phyloP scores from a whole-genome alignment of 2,888 invertebrate genomes.

The Dolichomitus sp. region DNA sequence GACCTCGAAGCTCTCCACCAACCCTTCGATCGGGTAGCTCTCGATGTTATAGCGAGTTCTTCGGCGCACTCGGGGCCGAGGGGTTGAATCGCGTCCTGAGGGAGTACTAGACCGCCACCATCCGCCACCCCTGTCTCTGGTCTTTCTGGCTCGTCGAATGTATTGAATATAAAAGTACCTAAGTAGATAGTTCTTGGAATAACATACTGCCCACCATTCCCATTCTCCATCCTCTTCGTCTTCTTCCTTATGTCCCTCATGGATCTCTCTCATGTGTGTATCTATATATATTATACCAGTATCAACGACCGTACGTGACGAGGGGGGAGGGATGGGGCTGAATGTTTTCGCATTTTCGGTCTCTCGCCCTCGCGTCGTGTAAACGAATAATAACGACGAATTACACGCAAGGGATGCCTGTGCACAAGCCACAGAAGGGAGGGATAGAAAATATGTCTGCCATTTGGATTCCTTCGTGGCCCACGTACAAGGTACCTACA shows the following conservation, averaged over 20 bases:
- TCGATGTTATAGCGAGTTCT: constrained; percentile 75
- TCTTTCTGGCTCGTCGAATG: constrained; percentile 76
- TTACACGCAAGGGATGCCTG: constrained; percentile 71
- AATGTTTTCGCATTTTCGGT: constrained; percentile 66
- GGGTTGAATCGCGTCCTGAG: constrained; percentile 74
- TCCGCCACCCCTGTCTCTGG: constrained; percentile 60
- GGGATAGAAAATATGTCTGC: constrained; percentile 75
- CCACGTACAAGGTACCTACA: constrained; percentile 22
- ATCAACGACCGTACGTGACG: constrained; percentile 53
- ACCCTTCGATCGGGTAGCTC: constrained; percentile 69
- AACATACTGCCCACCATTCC: constrained; percentile 76
- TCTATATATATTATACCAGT: constrained; percentile 30
- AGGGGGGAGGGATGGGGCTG: constrained; percentile 23
- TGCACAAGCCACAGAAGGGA: constrained; percentile 40
- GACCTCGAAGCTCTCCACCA: constrained; percentile 31
- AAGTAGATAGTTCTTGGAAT: constrained; percentile 83
- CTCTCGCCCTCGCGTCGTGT: constrained; percentile 71
- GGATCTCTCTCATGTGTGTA: constrained; percentile 33
- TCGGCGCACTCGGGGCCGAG: constrained; percentile 58
- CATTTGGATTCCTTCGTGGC: constrained; percentile 72
- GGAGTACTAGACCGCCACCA: constrained; percentile 80
- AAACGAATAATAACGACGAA: constrained; percentile 84
- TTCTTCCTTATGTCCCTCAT: constrained; percentile 36
- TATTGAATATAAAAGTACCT: constrained; percentile 85
- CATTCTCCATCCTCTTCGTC: constrained; percentile 36